A percentile compares a stretch with the other conserved stretches of the same genome.
These are phyloP conservation scores for Heteractis magnifica DNA, from an alignment of 92 coral and sea anemone species.

Conservation along the genomic window DNA sequence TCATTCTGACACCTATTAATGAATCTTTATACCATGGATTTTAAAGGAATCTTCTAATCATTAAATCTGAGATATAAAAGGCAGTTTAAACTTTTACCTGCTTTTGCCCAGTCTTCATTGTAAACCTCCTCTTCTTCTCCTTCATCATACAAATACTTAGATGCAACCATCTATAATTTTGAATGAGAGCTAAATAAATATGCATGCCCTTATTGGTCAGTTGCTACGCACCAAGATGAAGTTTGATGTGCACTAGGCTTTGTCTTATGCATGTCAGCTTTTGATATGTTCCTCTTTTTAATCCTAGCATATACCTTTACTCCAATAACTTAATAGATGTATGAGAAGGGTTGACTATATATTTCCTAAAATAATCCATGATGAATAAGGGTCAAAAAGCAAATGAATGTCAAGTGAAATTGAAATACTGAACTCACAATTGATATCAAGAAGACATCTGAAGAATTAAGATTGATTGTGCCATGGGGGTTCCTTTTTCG, in stretches of 20 bases:
- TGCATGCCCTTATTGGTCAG: not conserved
- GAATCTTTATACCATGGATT: too few relatives aligned
- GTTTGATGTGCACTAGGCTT: too few relatives aligned
- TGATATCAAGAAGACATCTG: constrained; percentile 90
- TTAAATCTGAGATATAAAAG: too few relatives aligned
- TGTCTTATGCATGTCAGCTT: too few relatives aligned
- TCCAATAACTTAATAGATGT: too few relatives aligned
- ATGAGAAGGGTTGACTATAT: too few relatives aligned
- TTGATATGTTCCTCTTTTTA: too few relatives aligned
- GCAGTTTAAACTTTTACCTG: constrained; percentile 49
- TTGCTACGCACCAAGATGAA: not conserved
- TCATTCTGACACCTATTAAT: too few relatives aligned
- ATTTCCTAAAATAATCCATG: too few relatives aligned
- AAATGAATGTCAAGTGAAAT: not conserved
- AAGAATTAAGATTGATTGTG: constrained; percentile 67
- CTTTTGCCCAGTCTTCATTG: constrained; percentile 97
- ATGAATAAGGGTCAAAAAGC: too few relatives aligned
- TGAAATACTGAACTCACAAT: constrained; percentile 59
- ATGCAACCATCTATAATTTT: constrained; percentile 70
- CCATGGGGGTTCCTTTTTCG: constrained; percentile 62
- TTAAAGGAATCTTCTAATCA: too few relatives aligned
- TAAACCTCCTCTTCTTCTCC: constrained; percentile 96
- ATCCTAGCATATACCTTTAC: too few relatives aligned
- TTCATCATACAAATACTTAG: constrained; percentile 95
- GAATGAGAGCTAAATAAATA: not conserved